Evolutionary conservation across 2,113 vertebrate species (phyloP).

Genomic region (Phyllopteryx taeniolatus): DNA sequence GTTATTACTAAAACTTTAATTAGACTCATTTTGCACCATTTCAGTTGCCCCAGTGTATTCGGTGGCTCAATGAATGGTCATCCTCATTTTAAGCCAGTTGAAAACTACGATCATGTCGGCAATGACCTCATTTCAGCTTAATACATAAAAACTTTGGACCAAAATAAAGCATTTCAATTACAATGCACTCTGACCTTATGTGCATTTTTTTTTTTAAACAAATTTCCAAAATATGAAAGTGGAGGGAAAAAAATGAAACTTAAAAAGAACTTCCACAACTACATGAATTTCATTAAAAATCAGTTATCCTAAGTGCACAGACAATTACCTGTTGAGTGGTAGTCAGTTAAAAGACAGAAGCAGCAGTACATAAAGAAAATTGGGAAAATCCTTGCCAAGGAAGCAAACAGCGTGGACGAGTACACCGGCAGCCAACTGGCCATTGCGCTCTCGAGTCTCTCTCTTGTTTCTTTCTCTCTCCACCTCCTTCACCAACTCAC

Average conservation of each 20-base stretch:
- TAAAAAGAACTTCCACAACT: neutral
- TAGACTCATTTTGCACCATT: neutral
- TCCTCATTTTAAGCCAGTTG: neutral
- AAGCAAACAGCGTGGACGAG: slow-evolving; percentile 28
- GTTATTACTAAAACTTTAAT: neutral
- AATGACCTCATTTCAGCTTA: slow-evolving; percentile 6
- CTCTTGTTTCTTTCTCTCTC: slow-evolving; percentile 40
- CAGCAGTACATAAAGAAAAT: slow-evolving; percentile 34
- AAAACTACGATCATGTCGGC: neutral
- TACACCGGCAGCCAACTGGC: slow-evolving; percentile 49
- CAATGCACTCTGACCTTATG: neutral
- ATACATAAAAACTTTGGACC: neutral
- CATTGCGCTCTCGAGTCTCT: slow-evolving; percentile 56
- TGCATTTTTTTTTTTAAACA: neutral
- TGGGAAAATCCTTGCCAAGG: slow-evolving; percentile 50
- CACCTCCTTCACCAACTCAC: slow-evolving; percentile 18
- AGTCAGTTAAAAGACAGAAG: slow-evolving; percentile 8
- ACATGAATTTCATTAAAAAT: neutral
- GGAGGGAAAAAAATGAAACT: neutral
- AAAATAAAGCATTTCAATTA: slow-evolving; percentile 1
- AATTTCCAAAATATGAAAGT: neutral
- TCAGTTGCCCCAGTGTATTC: no score
- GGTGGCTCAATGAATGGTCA: neutral
- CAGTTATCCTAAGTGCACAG: neutral
- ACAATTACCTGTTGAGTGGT: slow-evolving; percentile 49